phyloP scores from a whole-genome alignment of 2,888 invertebrate genomes.

The Apamea epomidion region DNA sequence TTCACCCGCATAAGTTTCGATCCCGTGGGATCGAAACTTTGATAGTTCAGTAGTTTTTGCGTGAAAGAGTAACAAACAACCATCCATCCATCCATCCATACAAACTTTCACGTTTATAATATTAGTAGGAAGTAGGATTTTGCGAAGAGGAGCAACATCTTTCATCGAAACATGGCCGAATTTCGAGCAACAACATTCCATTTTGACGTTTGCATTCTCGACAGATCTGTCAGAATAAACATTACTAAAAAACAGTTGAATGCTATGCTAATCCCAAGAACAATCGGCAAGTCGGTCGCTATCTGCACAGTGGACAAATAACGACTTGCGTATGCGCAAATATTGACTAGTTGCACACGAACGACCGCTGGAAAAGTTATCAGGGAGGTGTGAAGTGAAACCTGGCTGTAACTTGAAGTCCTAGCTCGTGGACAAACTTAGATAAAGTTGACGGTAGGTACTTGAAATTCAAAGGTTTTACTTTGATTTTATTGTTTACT shows the following conservation, averaged over 20 bases:
- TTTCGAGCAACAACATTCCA: neutral
- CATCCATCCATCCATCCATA: too few species aligned
- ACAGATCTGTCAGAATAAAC: neutral
- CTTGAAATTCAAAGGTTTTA: neutral
- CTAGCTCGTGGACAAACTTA: constrained; percentile 2
- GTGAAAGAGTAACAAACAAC: too few species aligned
- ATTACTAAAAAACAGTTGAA: constrained; percentile 29
- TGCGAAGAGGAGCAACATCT: neutral
- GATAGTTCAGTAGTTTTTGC: too few species aligned
- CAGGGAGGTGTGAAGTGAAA: constrained; percentile 57
- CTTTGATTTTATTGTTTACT: neutral
- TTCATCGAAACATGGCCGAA: neutral
- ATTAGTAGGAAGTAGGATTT: neutral
- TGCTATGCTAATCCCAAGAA: constrained; percentile 63
- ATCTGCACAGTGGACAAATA: constrained; percentile 69
- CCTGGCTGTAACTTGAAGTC: constrained; percentile 22
- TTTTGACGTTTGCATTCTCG: neutral
- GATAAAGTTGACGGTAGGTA: neutral
- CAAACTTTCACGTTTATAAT: too few species aligned
- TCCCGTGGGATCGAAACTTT: too few species aligned
- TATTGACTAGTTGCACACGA: constrained; percentile 64
- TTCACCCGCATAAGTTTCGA: too few species aligned
- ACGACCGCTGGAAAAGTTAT: constrained; percentile 33
- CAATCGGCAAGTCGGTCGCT: constrained; percentile 52
- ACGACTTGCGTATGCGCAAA: constrained; percentile 61